These are phyloP conservation scores for Saguinus imperator DNA, from an alignment of 2,113 vertebrate genomes.

Conservation along the genomic window DNA sequence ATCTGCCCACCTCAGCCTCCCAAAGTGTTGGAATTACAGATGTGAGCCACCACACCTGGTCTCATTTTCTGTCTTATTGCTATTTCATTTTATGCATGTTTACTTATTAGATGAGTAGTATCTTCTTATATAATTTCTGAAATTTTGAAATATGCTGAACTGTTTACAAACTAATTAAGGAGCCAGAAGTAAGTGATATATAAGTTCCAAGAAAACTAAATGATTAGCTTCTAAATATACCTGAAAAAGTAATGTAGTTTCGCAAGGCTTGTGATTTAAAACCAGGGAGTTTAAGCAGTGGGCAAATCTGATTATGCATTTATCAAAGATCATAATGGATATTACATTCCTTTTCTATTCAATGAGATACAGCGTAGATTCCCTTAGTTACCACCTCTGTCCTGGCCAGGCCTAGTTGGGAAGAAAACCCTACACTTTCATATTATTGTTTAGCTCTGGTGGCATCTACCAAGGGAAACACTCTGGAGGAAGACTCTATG, in stretches of 20 bases:
- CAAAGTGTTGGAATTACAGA: too few species aligned
- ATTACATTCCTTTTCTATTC: fast-evolving
- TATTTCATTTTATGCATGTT: background rate
- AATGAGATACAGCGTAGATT: background rate
- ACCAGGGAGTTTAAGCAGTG: background rate
- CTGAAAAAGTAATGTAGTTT: background rate
- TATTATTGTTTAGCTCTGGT: background rate
- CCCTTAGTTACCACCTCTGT: background rate
- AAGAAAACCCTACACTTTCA: background rate
- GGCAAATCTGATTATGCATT: background rate
- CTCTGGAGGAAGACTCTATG: background rate
- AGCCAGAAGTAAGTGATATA: background rate
- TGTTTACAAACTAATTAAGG: background rate
- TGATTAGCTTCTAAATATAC: background rate
- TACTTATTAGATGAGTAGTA: background rate
- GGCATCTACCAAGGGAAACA: background rate
- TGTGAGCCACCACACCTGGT: background rate
- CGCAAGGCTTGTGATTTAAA: background rate
- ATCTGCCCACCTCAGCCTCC: too few species aligned
- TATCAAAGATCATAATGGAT: background rate
- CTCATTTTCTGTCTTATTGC: background rate
- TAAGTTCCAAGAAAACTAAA: background rate
- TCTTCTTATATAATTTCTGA: background rate
- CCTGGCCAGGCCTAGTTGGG: too few species aligned
- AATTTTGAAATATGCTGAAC: background rate